These are phyloP conservation scores for Hyposoter dolosus DNA, from an alignment of 2,888 invertebrate genomes.

Conservation along the genomic window DNA sequence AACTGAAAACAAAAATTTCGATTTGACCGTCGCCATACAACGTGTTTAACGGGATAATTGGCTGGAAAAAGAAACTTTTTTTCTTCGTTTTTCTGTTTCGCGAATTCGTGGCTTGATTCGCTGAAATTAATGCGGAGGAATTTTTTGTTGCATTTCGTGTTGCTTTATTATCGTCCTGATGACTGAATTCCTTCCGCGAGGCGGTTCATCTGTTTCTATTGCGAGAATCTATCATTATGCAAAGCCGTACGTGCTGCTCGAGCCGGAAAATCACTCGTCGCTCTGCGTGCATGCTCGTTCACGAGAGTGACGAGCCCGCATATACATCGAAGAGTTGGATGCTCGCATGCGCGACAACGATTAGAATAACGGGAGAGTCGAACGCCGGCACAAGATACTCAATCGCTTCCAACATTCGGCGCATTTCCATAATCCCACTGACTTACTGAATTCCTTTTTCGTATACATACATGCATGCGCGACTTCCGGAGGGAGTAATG, in stretches of 20 bases:
- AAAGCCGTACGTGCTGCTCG: not conserved
- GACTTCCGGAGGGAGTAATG: not conserved
- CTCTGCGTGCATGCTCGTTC: not conserved
- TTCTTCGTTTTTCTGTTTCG: not conserved
- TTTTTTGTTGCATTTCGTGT: not conserved
- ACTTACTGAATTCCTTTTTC: not conserved
- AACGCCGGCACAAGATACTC: slow-evolving; percentile 71
- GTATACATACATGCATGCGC: no score
- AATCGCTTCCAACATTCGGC: not conserved
- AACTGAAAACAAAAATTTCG: no score
- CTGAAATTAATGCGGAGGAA: not conserved
- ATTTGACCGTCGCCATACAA: no score
- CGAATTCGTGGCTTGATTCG: not conserved
- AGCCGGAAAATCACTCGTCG: not conserved
- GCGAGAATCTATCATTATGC: slow-evolving; percentile 37
- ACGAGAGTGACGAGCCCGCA: slow-evolving; percentile 39
- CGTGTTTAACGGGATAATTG: not conserved
- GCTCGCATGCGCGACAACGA: slow-evolving; percentile 72
- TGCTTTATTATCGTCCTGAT: not conserved
- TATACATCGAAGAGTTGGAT: slow-evolving; percentile 36
- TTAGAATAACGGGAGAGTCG: slow-evolving; percentile 80
- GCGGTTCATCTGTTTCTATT: not conserved
- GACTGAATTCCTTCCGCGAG: not conserved
- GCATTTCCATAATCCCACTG: slow-evolving; percentile 21
- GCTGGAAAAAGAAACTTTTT: not conserved